Base-by-base conservation (phyloP, 1,140 invertebrate genomes). In the Thalassaphorura encarpata region DNA sequence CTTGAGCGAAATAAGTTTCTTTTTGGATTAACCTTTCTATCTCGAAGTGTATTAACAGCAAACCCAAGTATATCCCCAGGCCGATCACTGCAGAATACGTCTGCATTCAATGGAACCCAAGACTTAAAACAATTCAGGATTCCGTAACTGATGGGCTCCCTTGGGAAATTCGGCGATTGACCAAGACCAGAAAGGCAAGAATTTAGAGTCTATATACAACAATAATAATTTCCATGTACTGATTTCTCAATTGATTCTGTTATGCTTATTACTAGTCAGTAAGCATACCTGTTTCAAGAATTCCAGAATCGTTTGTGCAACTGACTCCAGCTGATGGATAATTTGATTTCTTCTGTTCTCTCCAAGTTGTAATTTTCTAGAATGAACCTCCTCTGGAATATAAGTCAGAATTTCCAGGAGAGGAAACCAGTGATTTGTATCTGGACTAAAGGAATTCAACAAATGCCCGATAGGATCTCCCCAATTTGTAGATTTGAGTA, bases 361-460 rank as follows among this genome's bases (percentile, higher is more conserved):
- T 24, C 92, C 92, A 52, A 98, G 73, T 67, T 87, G 82, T 26
- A 97, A 72, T 62, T 81, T 83, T 66, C 85, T 73, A 13, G 83
- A 88, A 67, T 84, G 83, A 31, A 95, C 82, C 81, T 98, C 95
- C 79, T 98, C 94, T n/a, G 94, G 93, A 64, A 97, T 75, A 8
- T 96, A 84, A 39, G 84, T 94, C 39, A 98, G 77, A 56, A 97
- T 82, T 79, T 97, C 91, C 63, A 98, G 69, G 26, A 97, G 71
- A 27, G 89, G 84, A 78, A 81, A 86, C 52, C 83, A 70, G 70
- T 80, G 83, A 56, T 71, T 75, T 18, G 74, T 71, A 27, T 61
- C 58, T 19, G 64, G 41, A 39, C 78, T 78, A 59, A 76, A 74
- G 23, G 82, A 85, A 65, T 83, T 81, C 45, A 97, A 80, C 50